Evolutionary conservation across 2,888 invertebrate species (phyloP), one percentile per base, ranked within the genome.

Genomic region (Dorcus parallelipipedus): DNA sequence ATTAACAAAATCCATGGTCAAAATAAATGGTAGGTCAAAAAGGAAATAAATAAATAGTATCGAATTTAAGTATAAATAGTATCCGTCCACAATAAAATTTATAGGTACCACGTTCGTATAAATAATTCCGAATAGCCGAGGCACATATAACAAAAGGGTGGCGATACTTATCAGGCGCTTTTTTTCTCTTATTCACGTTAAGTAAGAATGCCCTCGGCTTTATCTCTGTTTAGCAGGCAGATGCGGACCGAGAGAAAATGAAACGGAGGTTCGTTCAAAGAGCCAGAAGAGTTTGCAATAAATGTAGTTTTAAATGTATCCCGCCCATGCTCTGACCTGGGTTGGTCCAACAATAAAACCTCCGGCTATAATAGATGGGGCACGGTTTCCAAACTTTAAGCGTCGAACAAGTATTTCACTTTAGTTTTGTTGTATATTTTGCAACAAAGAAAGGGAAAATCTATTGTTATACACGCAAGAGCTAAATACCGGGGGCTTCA

Each of bases 311-410:
- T 68, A 68, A 68, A 67, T 67, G 68, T 67, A 68, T 61, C 67
- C 67, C 68, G 68, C 67, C 68, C 68, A 64, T 65, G 65, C 59
- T 65, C 65, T 68, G 72, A 71, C 71, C 71, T 69, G 71, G 70
- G 72, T 69, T 65, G 73, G 69, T 66, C 71, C 68, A 71, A 72
- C 71, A 72, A 73, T 72, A 71, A 72, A 74, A 74, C 71, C 72
- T 70, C 69, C 69, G 72, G 70, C 70, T 66, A 67, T 74, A 75
- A 75, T 73, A 71, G 71, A 73, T 73, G 72, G 69, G 70, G 64
- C 65, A 67, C 68, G 14, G 53, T 40, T 51, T 42, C 39, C 56
- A 51, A 52, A 52, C 56, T 48, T 51, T 56, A 51, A 56, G 56
- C 56, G 52, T 56, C 48, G 56, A 56, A 56, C 56, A 56, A 56